A percentile compares a stretch with the other conserved stretches of the same genome.
Conservation (phyloP, 2,113 vertebrate species). For the Petroica traversi region DNA sequence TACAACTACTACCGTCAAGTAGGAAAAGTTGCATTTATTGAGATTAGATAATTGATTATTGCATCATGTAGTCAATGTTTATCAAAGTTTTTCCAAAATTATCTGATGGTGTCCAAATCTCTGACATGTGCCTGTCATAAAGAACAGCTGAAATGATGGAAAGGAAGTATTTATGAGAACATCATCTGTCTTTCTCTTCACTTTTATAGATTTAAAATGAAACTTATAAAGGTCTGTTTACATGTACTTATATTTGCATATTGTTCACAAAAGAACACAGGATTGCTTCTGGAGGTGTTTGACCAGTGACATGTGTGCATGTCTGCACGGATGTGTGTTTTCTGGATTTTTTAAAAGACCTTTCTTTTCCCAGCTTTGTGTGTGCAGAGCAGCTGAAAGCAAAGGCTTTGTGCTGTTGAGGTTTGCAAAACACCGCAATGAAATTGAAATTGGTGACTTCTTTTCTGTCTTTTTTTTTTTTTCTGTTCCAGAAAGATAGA, state of each 20-base stretch:
- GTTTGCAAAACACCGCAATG: slow-evolving; percentile 6
- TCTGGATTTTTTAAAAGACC: neutral
- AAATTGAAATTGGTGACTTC: slow-evolving; percentile 26
- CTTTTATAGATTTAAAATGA: neutral
- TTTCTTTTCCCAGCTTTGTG: neutral
- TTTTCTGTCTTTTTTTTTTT: neutral
- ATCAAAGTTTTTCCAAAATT: neutral
- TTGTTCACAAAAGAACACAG: neutral
- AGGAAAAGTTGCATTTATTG: neutral
- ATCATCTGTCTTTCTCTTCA: neutral
- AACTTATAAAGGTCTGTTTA: neutral
- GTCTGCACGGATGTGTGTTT: neutral
- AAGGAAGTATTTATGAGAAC: neutral
- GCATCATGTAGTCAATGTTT: neutral
- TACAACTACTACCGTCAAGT: neutral
- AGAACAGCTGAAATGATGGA: neutral
- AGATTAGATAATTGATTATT: neutral
- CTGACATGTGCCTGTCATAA: neutral
- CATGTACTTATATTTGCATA: neutral
- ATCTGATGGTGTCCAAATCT: neutral
- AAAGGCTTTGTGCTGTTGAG: slow-evolving; percentile 19
- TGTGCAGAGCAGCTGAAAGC: neutral
- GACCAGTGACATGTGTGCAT: neutral
- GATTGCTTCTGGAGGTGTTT: neutral
- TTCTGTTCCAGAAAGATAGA: neutral